Evolutionary conservation across 1,140 invertebrate species (phyloP), one percentile per base, ranked within the genome.

Genomic region (Lepidurus arcticus): DNA sequence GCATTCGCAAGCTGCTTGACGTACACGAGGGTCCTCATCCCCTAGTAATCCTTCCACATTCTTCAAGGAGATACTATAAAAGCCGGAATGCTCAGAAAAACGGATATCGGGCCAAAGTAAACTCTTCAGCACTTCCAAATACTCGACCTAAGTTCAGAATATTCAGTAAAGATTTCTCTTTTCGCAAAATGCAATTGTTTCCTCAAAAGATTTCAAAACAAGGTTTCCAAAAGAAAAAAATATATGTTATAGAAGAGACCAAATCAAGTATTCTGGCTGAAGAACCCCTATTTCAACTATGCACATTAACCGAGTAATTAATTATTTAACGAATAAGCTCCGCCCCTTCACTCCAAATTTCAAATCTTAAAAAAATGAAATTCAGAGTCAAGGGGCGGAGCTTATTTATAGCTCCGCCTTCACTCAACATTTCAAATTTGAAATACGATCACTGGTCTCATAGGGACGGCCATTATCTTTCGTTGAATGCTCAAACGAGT

Each of bases 21-120:
- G 74, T 10, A 80, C 79, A 42, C 79, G 75, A n/a, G 78, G 44
- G 75, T 80, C 80, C 45, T 80, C 80, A 45, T 80, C 79, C 5
- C 73, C 73, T 21, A 80, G 53, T 65, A 73, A 76, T 26, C 47
- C 26, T 47, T 45, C 77, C 26, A 79, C 47, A 1, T 77, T 79
- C 7, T 13, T 45, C 26, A 77, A 10, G 34, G 45, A 77, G 5
- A 47, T 45, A 42, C 24, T 45, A 34, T 79, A 76, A 44, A 79
- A 65, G 16, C 21, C 21, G 53, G 53, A 65, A 65, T 65, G 53
- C 53, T 65, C 53, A 5, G 53, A 65, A 65, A 65, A 65, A 21
- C 53, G 53, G 16, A 65, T 65, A 26, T 34, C 45, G 44, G 11
- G 45, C 65, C 34, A 44, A 13, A 21, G 24, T 11, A 45, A 76